phyloP scores from a whole-genome alignment of 2,888 invertebrate species.

The Anorthoa munda region DNA sequence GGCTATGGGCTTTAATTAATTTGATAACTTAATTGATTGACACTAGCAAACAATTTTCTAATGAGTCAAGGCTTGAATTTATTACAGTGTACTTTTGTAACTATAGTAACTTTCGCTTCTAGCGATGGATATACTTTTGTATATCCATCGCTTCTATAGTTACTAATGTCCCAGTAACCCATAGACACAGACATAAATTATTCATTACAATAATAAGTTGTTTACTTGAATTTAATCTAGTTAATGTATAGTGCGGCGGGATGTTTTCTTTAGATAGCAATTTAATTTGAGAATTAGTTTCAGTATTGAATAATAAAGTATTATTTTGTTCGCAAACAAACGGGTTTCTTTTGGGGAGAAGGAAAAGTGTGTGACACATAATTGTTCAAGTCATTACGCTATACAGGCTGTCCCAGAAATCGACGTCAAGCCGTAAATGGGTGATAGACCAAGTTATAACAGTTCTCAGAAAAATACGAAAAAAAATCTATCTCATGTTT shows the following conservation, averaged over 20 bases:
- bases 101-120: no score
- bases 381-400: background rate
- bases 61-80: conserved; percentile 11
- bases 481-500: no score
- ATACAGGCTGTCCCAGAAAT: no score
- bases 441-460: no score
- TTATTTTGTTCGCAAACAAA: background rate
- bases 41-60: conserved; percentile 8
- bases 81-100: background rate
- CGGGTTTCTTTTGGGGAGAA: conserved; percentile 8
- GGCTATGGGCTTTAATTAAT: conserved; percentile 18
- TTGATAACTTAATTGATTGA: conserved; percentile 33
- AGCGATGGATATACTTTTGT: no score
- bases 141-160: background rate
- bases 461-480: no score
- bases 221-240: conserved; percentile 42
- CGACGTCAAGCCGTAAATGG: no score
- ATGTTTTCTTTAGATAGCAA: conserved; percentile 32
- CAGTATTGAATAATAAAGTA: conserved; percentile 4
- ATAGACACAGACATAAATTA: conserved; percentile 37
- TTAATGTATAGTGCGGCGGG: conserved; percentile 33
- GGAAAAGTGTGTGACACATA: background rate
- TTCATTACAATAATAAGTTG: conserved; percentile 39
- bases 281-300: conserved; percentile 36
- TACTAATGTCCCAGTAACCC: conserved; percentile 8